Base-by-base conservation (phyloP, 1,140 invertebrate genomes). In the Rhyacophila brunnea region DNA sequence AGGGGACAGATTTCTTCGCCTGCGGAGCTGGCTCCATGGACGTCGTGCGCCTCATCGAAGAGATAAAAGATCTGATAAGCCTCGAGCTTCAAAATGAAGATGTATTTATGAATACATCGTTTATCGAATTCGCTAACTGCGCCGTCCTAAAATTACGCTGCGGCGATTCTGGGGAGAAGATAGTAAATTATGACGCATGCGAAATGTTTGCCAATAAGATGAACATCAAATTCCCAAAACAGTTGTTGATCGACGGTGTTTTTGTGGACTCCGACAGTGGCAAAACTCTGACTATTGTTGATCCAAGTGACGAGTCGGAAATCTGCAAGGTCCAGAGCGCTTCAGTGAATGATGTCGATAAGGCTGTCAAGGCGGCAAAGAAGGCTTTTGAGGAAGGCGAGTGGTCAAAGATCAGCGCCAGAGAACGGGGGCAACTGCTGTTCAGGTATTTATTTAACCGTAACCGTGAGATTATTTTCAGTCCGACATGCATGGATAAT, bases 21-120 rank as follows among this genome's bases (percentile, higher is more conserved):
- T 86, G 83, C 35, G 96, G 96, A 18, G 96, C 91, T 15, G 91
- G 92, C 0, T 96, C 94, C 7, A 98, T 98, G 93, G 95, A 98
- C 72, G 94, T 98, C 6, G 93, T 96, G 0, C 85, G 94, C 67
- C 73, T 97, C 23, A 86, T 98, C 0, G 96, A 98, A 77, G 94
- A 98, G 78, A 81, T 96, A 0, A 95, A 94, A 73, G 90, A 95
- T 51, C 81, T 88, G 56, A 82, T 90, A 14, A 84, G 84, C 49
- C 74, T 95, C 9, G 82, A 83, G 19, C 70, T 98, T 6, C 85
- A 92, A 69, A 96, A 93, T 70, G 92, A 93, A 67, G 89, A 96
- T 63, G 87, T 98, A 0, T 98, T 95, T 68, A 93, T 98, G 91
- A 88, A 91, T 4, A 91, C 95, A 0, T 84, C 86, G 0, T 96